Evolutionary conservation across 2,888 invertebrate genomes (phyloP).

Genomic region (Glaucopsyche alexis): DNA sequence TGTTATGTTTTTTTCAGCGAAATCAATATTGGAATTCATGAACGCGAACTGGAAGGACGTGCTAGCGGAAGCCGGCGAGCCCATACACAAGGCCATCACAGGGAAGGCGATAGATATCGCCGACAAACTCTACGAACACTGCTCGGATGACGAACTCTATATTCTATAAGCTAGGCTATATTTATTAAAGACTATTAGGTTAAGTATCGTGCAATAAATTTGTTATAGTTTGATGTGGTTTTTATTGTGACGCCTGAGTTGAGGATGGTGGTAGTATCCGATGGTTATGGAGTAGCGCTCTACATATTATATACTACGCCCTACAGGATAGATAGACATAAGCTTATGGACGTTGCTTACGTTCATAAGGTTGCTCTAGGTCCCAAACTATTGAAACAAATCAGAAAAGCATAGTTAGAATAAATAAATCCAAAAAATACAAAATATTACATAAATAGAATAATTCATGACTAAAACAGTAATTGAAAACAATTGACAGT

Average conservation of each 20-base stretch:
- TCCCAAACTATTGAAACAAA: too few species aligned
- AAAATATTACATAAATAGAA: too few species aligned
- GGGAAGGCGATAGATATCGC: conserved; percentile 50
- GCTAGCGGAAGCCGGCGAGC: conserved; percentile 64
- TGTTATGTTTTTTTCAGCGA: conserved; percentile 48
- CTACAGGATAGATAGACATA: too few species aligned
- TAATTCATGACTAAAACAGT: too few species aligned
- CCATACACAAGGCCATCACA: conserved; percentile 58
- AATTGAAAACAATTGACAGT: too few species aligned
- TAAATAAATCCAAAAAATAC: too few species aligned
- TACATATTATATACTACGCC: too few species aligned
- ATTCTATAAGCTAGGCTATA: not conserved
- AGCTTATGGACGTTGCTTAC: too few species aligned
- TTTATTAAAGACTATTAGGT: conserved; percentile 7
- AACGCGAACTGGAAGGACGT: conserved; percentile 64
- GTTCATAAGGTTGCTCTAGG: too few species aligned
- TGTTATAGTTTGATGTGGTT: not conserved
- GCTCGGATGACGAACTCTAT: not conserved
- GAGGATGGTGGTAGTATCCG: too few species aligned
- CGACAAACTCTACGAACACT: conserved; percentile 51
- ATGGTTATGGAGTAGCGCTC: too few species aligned
- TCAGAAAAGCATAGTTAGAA: too few species aligned
- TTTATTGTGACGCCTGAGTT: not conserved
- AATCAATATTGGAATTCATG: conserved; percentile 56
- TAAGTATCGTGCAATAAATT: not conserved